Percentiles rank a stretch among this genome's conserved stretches.
These are phyloP conservation scores for Phalloptychus januarius DNA, from an alignment of 2,797 vertebrate genomes.

Conservation along the genomic window DNA sequence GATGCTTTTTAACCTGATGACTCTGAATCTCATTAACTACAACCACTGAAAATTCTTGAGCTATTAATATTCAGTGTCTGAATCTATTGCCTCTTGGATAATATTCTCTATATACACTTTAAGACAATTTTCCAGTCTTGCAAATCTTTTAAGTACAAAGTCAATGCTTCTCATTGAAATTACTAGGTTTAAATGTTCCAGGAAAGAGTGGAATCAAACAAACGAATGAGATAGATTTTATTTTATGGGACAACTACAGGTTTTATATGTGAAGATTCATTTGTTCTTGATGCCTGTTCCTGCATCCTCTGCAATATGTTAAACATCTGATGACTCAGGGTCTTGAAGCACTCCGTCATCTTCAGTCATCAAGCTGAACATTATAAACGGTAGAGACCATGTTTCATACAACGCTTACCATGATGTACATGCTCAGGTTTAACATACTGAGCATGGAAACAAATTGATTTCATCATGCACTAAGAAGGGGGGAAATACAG, in stretches of 20 bases:
- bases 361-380: slow-evolving; percentile 12
- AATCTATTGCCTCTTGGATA: slow-evolving; percentile 62
- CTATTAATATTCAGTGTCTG: slow-evolving; percentile 63
- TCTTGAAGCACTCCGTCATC: slow-evolving; percentile 21
- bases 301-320: slow-evolving; percentile 48
- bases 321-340: slow-evolving; percentile 37
- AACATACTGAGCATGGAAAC: slow-evolving; percentile 43
- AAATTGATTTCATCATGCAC: slow-evolving; percentile 54
- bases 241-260: slow-evolving; percentile 44
- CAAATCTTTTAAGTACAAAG: slow-evolving; percentile 25
- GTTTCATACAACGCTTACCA: slow-evolving; percentile 45
- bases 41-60: slow-evolving; percentile 53
- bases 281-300: slow-evolving; percentile 42
- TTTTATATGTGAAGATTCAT: slow-evolving; percentile 58
- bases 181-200: slow-evolving; percentile 22
- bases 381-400: slow-evolving; percentile 24
- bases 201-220: slow-evolving; percentile 52
- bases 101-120: slow-evolving; percentile 45
- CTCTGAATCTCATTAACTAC: slow-evolving; percentile 70
- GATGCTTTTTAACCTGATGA: slow-evolving; percentile 34
- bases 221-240: slow-evolving; percentile 42
- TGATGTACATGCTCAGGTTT: slow-evolving; percentile 41
- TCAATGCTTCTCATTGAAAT: slow-evolving; percentile 40
- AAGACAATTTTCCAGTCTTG: slow-evolving; percentile 39
- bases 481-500: slow-evolving; percentile 22